Evolutionary conservation across 1,140 invertebrate species (phyloP), one percentile per base, ranked within the genome.

Genomic region (Pomacea maculata): DNA sequence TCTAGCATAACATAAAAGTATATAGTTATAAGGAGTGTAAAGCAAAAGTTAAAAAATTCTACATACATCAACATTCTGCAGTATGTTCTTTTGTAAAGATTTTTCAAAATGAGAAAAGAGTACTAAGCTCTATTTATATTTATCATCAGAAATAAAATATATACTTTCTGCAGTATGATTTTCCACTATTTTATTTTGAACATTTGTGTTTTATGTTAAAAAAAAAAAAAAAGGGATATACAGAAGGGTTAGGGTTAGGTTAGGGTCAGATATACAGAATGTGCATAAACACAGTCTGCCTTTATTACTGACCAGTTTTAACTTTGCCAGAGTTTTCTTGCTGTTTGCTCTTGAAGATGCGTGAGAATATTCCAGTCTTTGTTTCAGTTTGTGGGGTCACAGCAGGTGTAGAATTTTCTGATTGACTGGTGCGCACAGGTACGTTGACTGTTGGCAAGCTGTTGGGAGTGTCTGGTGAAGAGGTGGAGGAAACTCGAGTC

Each of bases 311-410:
- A 74, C 81, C 78, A 12, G 10, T 63, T 75, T 80, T 63, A 19
- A 34, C 70, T 64, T 75, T 76, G 68, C 19, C 67, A 65, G 29
- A n/a, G 17, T 10, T 57, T 17, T 77, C 75, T 74, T 83, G 82
- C 67, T 77, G 75, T 79, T 86, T 86, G 70, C 85, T 87, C 52
- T 87, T 88, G 76, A 91, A 91, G 4, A 91, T 78, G n/a, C 89
- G 81, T 10, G 89, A 89, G 75, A 91, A 90, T 81, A 91, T 86
- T 45, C 88, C 88, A 8, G 84, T 77, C 82, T 89, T 89, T 54
- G 84, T 85, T 57, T 85, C 76, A 0, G 79, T 76, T 78, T 88
- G 85, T 21, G 87, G 83, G 8, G 85, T 83, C 21, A 79, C 83
- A 19, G 76, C 79, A 25, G 86, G 84, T 55, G 81, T 78, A 61